Evolutionary conservation across 2,888 invertebrate species (phyloP).

Genomic region (Cheilosia vulpina): DNA sequence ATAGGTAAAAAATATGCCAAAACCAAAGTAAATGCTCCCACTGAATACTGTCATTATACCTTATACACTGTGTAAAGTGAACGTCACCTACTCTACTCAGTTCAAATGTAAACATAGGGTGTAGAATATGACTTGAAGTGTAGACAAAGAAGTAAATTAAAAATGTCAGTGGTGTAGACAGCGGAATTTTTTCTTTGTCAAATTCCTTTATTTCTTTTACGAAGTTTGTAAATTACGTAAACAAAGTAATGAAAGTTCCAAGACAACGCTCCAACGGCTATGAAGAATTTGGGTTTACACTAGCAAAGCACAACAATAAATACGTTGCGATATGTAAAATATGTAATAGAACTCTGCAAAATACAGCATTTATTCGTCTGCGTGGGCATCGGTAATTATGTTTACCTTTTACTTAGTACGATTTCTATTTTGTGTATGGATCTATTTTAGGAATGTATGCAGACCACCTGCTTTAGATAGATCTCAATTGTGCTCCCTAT

Average conservation of each 20-base stretch:
- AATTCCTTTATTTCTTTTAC: background rate
- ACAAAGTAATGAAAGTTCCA: constrained; percentile 1
- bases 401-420: background rate
- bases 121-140: background rate
- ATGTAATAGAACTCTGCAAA: constrained; percentile 32
- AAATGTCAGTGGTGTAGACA: background rate
- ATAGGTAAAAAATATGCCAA: too few species aligned
- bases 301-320: constrained; percentile 22
- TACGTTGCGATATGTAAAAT: constrained; percentile 39
- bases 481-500: background rate
- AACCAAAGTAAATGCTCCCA: background rate
- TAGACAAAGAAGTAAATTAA: constrained; percentile 6
- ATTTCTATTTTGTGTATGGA: background rate
- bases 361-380: constrained; percentile 42
- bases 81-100: background rate
- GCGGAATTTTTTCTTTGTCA: background rate
- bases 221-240: background rate
- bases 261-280: constrained; percentile 20
- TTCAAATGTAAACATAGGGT: constrained; percentile 3
- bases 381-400: constrained; percentile 35
- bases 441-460: constrained; percentile 26
- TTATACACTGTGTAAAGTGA: background rate
- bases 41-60: background rate
- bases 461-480: background rate
- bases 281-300: constrained; percentile 34